Base-by-base conservation (phyloP, 2,797 vertebrate species). In the Notoglanidium macrostoma region DNA sequence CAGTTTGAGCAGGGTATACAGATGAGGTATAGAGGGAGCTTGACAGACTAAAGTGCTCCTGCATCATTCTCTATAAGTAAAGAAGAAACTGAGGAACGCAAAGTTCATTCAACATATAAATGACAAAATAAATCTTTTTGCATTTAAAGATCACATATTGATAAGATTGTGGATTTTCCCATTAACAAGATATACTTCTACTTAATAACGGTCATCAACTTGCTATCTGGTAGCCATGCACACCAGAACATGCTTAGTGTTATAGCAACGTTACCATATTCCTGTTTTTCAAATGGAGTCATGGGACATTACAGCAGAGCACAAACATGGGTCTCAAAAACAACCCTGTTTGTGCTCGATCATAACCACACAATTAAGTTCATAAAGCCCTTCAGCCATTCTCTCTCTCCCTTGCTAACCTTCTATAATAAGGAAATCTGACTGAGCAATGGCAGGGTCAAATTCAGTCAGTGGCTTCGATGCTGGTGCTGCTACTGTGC, bases 381-480 rank as follows among this genome's bases (percentile, higher is more conserved):
- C 11, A 61, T 32, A 51, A 35, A 86, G 49, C 19, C 44, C 46
- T 44, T 55, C 15, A 32, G 72, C 61, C 72, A 49, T 82, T 81
- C 80, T 65, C 40, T 49, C 4, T 7, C 49, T 74, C 49, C 46
- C 29, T 46, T 61, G 0, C 49, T 17, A 84, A 59, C n/a, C 68
- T 88, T 63, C 32, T 3, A 0, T 35, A 17, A 88, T 61, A 63
- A 63, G 59, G 49, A 35, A 23, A 73, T 74, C 29, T 76, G 77
- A 88, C 40, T 49, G 63, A 91, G 84, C 85, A 73, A 82, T 72
- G 89, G 72, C 80, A 68, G 88, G n/a, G 80, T 90, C 65, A 87
- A 89, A 86, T 90, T 86, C 84, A 89, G 76, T 90, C 83, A 83
- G 46, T 35, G 80, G 82, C 55, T 26, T 32, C 2, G 17, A 11